Base-by-base conservation (phyloP, 2,888 invertebrate genomes). In the Criorhina ranunculi region DNA sequence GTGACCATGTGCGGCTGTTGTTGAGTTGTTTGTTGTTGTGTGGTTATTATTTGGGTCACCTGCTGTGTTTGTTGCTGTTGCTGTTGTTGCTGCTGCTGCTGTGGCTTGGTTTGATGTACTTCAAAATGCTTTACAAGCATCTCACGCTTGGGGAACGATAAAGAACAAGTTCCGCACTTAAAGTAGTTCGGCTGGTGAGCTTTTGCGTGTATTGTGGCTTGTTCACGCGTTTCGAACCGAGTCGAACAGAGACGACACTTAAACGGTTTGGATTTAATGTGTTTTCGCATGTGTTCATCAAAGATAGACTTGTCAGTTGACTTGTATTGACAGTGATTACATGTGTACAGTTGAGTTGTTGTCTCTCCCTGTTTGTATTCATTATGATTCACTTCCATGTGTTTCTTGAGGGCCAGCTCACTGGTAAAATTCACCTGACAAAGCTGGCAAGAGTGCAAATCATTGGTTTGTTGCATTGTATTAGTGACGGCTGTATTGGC, bases 241-340 rank as follows among this genome's bases (percentile, higher is more conserved):
- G 90, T 90, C 37, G 92, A 91, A 80, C 92, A 92, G n/a, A 92
- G 88, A 0, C 92, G 90, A 87, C 92, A 92, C 88, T 92, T 92
- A 76, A 92, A 92, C n/a, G 92, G 92, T 81, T 92, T 92, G n/a
- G 91, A 89, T 77, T 91, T 92, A 15, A 90, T 87, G 86, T 92
- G 92, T 66, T 91, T 92, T 37, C 91, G 89, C 88, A 91, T 88
- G 75, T 92, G 92, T 15, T 92, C 92, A 66, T 92, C 91, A 51
- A 90, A 92, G 59, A 89, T 86, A n/a, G 87, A 75, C 86, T 92
- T 92, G 46, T 92, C 92, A 19, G 90, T 90, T 6, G 92, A 90
- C 87, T 91, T 91, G 81, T 90, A 92, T 82, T 91, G 89, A 88
- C 92, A 92, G 86, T 91, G 90, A 77, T 90, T 91, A 87, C 92